Percentiles rank a stretch among this genome's conserved stretches.
Conservation (phyloP, 2,888 invertebrate genomes). For the Teleiodes luculella region DNA sequence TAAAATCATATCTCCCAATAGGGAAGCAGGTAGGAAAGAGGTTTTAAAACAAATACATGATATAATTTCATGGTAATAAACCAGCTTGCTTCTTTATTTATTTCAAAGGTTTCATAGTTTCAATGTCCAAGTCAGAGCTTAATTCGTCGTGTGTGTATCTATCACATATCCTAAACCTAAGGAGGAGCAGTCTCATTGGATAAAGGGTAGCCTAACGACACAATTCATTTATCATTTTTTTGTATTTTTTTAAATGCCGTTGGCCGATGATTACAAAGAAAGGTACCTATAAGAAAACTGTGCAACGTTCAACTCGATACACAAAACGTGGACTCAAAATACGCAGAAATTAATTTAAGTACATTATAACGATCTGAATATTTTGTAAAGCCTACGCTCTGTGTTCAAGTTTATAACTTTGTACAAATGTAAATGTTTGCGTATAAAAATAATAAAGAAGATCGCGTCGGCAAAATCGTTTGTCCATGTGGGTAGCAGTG, state of each 20-base stretch:
- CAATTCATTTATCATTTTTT: slow-evolving; percentile 43
- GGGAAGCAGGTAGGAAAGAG: not conserved
- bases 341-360: slow-evolving; percentile 48
- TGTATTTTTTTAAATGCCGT: slow-evolving; percentile 60
- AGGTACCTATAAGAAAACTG: slow-evolving; percentile 67
- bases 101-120: slow-evolving; percentile 26
- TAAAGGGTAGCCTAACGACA: slow-evolving; percentile 57
- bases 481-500: slow-evolving; percentile 33
- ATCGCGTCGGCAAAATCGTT: slow-evolving; percentile 62
- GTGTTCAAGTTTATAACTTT: slow-evolving; percentile 66
- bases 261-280: slow-evolving; percentile 52
- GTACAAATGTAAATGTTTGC: slow-evolving; percentile 66
- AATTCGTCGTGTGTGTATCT: slow-evolving; percentile 56
- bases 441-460: slow-evolving; percentile 74
- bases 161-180: slow-evolving; percentile 53
- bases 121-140: slow-evolving; percentile 63
- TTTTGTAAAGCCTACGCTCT: slow-evolving; percentile 66
- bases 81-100: slow-evolving; percentile 61
- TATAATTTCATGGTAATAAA: slow-evolving; percentile 44
- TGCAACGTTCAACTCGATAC: slow-evolving; percentile 69
- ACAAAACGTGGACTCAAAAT: slow-evolving; percentile 73
- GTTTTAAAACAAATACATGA: not conserved
- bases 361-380: slow-evolving; percentile 50
- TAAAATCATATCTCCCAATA: too few relatives aligned
- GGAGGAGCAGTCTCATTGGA: slow-evolving; percentile 68